Evolutionary conservation across 2,113 vertebrate species (phyloP).

Genomic region (Neodontobutis hainanensis): DNA sequence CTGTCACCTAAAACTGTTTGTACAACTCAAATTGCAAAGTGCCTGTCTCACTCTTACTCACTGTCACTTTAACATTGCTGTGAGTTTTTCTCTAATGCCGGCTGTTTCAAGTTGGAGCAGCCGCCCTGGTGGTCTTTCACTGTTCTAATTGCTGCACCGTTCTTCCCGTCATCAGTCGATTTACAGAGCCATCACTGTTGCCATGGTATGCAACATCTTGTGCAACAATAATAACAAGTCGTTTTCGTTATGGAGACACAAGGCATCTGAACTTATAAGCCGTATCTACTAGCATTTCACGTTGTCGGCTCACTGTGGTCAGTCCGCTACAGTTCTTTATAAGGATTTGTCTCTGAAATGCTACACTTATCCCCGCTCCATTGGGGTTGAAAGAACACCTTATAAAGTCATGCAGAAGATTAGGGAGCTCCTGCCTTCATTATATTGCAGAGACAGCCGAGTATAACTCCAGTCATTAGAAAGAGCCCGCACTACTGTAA

Average conservation of each 20-base stretch:
- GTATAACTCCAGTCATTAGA: conserved; percentile 57
- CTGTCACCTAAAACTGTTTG: conserved; percentile 29
- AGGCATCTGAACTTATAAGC: conserved; percentile 41
- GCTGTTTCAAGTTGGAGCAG: conserved; percentile 43
- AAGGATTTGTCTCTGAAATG: conserved; percentile 40
- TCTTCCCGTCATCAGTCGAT: conserved; percentile 38
- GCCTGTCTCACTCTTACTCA: conserved; percentile 34
- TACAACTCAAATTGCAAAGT: conserved; percentile 32
- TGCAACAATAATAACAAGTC: conserved; percentile 53
- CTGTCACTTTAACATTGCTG: conserved; percentile 14
- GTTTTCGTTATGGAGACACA: conserved; percentile 35
- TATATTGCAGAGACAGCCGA: conserved; percentile 34
- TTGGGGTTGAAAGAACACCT: conserved; percentile 58
- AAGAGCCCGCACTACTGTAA: conserved; percentile 54
- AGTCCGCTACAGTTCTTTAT: conserved; percentile 40
- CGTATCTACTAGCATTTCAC: conserved; percentile 12
- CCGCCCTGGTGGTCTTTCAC: conserved; percentile 56
- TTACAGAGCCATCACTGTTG: conserved; percentile 52
- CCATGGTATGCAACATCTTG: conserved; percentile 35
- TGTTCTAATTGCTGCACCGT: conserved; percentile 51
- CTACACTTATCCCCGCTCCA: conserved; percentile 42
- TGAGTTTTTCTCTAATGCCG: not conserved
- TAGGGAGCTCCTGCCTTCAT: conserved; percentile 45
- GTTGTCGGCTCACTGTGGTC: conserved; percentile 15
- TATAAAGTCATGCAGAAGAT: conserved; percentile 63